Conservation (phyloP, 2,113 vertebrate genomes). For the Psittacara wagleri region DNA sequence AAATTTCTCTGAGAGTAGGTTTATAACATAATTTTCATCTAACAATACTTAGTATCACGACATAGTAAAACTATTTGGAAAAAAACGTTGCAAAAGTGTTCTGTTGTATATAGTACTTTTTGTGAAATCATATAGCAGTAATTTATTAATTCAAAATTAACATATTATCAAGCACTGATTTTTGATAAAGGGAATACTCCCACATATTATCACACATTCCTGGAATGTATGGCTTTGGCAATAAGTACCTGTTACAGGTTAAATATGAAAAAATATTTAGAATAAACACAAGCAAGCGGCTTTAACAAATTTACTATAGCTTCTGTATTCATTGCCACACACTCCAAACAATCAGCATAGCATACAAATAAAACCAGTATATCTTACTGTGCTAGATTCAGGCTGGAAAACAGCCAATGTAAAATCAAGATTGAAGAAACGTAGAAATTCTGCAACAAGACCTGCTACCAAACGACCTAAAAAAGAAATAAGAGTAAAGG, state of each 20-base stretch:
- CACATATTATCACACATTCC: background rate
- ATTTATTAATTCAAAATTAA: background rate
- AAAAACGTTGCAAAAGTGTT: background rate
- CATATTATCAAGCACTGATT: background rate
- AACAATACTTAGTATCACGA: background rate
- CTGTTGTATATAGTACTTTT: background rate
- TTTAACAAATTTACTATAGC: background rate
- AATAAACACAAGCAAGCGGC: background rate
- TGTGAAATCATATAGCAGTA: background rate
- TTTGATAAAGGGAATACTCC: background rate
- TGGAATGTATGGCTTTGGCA: background rate
- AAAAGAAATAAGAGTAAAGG: background rate
- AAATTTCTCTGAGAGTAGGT: background rate
- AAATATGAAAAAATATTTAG: background rate
- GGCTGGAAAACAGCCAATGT: slow-evolving; percentile 93
- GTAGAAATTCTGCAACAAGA: slow-evolving; percentile 92
- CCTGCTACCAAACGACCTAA: slow-evolving; percentile 86
- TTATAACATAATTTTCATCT: background rate
- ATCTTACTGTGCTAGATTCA: slow-evolving; percentile 88
- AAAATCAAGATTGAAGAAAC: slow-evolving; percentile 93
- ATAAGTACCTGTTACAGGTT: background rate
- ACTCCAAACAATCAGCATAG: background rate
- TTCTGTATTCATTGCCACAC: background rate
- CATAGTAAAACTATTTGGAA: background rate
- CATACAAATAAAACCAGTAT: background rate